Evolutionary conservation across 2,113 vertebrate genomes (phyloP).

Genomic region (Odocoileus hemionus): DNA sequence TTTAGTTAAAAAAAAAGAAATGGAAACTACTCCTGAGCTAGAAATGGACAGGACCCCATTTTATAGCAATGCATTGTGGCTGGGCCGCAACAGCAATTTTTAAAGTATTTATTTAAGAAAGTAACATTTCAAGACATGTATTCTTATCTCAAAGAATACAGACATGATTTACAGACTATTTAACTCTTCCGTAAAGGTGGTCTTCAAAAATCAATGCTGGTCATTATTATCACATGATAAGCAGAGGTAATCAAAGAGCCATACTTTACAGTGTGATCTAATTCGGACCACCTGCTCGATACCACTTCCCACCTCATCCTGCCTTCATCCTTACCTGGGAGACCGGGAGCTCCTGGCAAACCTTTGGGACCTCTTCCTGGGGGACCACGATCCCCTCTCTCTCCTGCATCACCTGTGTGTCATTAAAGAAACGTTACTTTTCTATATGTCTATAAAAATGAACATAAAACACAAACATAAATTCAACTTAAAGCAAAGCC

Average conservation of each 20-base stretch:
- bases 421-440: conserved; percentile 49
- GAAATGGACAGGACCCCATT: not conserved
- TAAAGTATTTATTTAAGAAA: not conserved
- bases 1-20: not conserved
- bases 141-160: not conserved
- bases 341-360: conserved; percentile 88
- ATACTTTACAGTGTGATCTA: not conserved
- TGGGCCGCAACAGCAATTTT: not conserved
- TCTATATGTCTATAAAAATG: not conserved
- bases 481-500: not conserved
- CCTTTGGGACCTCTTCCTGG: conserved; percentile 92
- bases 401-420: conserved; percentile 92
- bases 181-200: not conserved
- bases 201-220: not conserved
- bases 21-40: not conserved
- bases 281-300: not conserved
- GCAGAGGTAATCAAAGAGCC: not conserved
- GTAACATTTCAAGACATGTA: conserved; percentile 14
- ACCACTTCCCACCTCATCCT: not conserved
- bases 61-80: not conserved
- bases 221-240: not conserved
- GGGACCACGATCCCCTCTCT: conserved; percentile 91
- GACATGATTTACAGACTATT: not conserved
- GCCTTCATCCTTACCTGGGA: conserved; percentile 86
- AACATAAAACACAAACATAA: not conserved